Conservation (phyloP, 2,113 vertebrate species). For the Paradisaea rubra region DNA sequence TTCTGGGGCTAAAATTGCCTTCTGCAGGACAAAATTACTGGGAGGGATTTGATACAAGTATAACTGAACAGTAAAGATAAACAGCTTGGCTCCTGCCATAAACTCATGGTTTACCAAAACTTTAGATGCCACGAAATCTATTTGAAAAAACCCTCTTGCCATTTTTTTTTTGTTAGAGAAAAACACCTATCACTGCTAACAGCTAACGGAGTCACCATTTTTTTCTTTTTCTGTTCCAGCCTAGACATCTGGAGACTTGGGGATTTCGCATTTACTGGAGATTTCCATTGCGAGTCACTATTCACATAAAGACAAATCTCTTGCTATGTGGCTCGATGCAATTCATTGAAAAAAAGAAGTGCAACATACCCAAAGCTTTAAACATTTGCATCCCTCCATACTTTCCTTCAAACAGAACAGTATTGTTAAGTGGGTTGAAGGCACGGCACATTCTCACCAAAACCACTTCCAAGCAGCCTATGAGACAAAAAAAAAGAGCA, state of each 20-base stretch:
- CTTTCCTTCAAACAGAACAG: slow-evolving; percentile 98
- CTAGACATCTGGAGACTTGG: background rate
- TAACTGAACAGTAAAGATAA: background rate
- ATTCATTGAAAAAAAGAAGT: background rate
- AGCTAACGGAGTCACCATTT: background rate
- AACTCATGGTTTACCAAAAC: background rate
- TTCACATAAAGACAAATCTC: background rate
- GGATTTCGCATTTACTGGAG: background rate
- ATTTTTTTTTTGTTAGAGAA: background rate
- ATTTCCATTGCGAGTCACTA: background rate
- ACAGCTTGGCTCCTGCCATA: background rate
- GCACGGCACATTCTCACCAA: slow-evolving; percentile 98
- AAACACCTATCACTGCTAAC: background rate
- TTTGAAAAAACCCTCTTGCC: background rate
- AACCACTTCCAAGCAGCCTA: slow-evolving; percentile 98
- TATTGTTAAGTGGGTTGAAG: slow-evolving; percentile 99
- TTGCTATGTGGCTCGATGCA: background rate
- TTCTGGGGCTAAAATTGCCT: background rate
- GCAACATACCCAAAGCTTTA: slow-evolving; percentile 89
- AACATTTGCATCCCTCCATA: slow-evolving; percentile 99
- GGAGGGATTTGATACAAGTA: background rate
- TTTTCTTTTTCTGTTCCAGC: background rate
- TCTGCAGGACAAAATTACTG: background rate
- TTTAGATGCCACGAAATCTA: background rate
- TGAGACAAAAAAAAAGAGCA: background rate